phyloP scores from a whole-genome alignment of 1,140 invertebrate genomes.

The Chrysoperla carnea region DNA sequence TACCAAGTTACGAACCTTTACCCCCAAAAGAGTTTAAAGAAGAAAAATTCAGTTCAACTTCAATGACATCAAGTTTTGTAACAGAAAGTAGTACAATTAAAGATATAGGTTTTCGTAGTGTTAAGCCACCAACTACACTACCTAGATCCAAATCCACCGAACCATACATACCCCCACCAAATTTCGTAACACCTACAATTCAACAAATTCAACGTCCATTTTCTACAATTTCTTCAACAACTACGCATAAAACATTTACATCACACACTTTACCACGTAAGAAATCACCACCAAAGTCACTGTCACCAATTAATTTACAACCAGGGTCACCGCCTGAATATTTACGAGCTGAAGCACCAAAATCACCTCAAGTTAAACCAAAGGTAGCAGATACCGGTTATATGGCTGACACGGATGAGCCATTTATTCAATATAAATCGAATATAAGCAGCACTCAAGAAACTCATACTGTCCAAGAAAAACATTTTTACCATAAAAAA shows the following conservation, averaged over 20 bases:
- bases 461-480: too few relatives aligned
- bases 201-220: constrained; percentile 25
- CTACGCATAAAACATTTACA: constrained; percentile 11
- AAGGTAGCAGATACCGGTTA: constrained; percentile 36
- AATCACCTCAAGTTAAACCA: constrained; percentile 35
- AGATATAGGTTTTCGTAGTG: constrained; percentile 24
- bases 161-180: constrained; percentile 34
- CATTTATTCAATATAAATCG: constrained; percentile 19
- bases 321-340: constrained; percentile 34
- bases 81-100: constrained; percentile 9
- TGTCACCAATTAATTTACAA: constrained; percentile 20
- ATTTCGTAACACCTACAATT: constrained; percentile 28
- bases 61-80: too few relatives aligned
- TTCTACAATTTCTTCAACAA: constrained; percentile 21
- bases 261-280: constrained; percentile 9
- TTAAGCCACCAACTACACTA: constrained; percentile 28
- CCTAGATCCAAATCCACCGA: constrained; percentile 31
- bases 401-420: constrained; percentile 54
- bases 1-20: background rate
- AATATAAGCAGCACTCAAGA: too few relatives aligned
- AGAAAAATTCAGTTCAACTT: too few relatives aligned
- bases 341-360: constrained; percentile 19
- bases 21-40: constrained; percentile 5
- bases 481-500: background rate
- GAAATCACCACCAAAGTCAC: constrained; percentile 9